A percentile compares a stretch with the other conserved stretches of the same genome.
Evolutionary conservation across 35 echinoderm and acorn worm genomes (phyloP).

Genomic region (Heliocidaris erythrogramma): DNA sequence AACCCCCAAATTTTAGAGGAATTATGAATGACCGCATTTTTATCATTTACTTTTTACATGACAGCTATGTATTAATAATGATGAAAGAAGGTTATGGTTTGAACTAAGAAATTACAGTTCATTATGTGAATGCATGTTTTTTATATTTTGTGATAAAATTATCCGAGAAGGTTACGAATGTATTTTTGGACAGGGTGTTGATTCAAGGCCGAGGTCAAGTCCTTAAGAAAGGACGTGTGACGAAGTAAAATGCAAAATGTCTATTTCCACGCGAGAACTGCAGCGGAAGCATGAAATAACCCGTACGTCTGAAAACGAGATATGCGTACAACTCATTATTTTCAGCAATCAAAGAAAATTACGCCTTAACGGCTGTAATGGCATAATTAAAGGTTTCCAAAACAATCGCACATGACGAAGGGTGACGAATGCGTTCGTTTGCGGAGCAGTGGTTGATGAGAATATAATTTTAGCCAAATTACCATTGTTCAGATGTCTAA

Average conservation of each 20-base stretch:
- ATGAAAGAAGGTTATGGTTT: not conserved
- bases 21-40: no score
- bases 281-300: not conserved
- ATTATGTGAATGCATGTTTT: not conserved
- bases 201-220: not conserved
- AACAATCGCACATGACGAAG: not conserved
- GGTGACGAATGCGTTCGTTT: not conserved
- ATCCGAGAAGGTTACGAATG: not conserved
- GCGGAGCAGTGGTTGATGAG: not conserved
- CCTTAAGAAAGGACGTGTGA: not conserved
- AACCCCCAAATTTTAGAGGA: not conserved
- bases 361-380: not conserved
- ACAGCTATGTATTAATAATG: not conserved
- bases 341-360: not conserved
- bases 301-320: not conserved
- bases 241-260: no score
- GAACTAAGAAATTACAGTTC: not conserved
- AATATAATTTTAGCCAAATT: not conserved
- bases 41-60: no score
- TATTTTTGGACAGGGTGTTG: not conserved
- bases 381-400: not conserved
- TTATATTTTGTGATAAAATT: not conserved
- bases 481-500: not conserved
- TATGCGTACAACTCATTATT: not conserved
- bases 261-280: not conserved